Evolutionary conservation across 1,140 invertebrate genomes (phyloP).

Genomic region (Lepidurus arcticus): DNA sequence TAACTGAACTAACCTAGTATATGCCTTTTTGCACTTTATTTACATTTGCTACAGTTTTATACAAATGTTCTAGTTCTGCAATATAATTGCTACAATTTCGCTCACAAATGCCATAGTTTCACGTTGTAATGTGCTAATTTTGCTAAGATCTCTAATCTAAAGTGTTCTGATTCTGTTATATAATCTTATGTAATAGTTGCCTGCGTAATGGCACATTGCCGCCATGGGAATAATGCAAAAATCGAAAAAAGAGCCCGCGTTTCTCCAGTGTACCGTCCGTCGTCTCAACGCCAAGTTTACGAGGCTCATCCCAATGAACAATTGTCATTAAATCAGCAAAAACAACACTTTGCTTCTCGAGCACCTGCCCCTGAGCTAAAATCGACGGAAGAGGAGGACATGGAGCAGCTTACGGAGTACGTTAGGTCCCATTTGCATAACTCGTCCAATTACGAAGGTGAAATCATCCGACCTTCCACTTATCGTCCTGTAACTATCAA

Average conservation of each 20-base stretch:
- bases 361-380: neutral
- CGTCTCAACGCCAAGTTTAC: neutral
- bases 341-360: neutral
- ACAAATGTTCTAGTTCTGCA: too few relatives aligned
- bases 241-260: neutral
- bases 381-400: neutral
- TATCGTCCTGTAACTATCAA: neutral
- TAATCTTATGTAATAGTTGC: neutral
- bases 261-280: neutral
- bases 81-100: too few relatives aligned
- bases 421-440: neutral
- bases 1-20: too few relatives aligned
- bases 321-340: neutral
- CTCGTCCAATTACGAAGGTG: neutral
- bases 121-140: too few relatives aligned
- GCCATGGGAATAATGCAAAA: neutral
- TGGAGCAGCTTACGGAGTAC: neutral
- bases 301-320: neutral
- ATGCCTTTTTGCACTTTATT: too few relatives aligned
- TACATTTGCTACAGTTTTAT: too few relatives aligned
- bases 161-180: too few relatives aligned
- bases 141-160: too few relatives aligned
- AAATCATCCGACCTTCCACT: neutral
- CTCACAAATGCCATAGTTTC: too few relatives aligned
- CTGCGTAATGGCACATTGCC: neutral